phyloP scores from a whole-genome alignment of 2,113 vertebrate genomes.

The Epinephelus cyanopodus region DNA sequence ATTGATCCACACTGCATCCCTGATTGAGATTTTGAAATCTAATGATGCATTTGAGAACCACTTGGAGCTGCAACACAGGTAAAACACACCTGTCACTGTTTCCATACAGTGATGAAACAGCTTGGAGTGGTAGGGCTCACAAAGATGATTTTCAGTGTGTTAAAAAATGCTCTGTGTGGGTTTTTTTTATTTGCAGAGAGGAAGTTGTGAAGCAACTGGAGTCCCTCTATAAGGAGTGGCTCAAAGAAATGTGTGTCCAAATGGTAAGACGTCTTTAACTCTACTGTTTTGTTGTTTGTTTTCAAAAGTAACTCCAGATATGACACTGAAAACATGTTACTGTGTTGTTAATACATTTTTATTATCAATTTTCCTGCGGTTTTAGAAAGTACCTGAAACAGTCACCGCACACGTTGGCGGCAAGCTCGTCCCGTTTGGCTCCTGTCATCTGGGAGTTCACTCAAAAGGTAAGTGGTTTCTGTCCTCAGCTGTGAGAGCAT shows the following conservation, averaged over 20 bases:
- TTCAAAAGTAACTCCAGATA: background rate
- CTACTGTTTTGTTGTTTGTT: background rate
- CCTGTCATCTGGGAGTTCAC: conserved; percentile 92
- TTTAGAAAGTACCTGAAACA: conserved; percentile 90
- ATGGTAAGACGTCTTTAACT: conserved; percentile 83
- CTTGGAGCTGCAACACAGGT: conserved; percentile 92
- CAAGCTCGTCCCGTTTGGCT: conserved; percentile 95
- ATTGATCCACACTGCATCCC: conserved; percentile 87
- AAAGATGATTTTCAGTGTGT: too few species aligned
- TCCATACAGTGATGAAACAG: too few species aligned
- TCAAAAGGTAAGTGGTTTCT: conserved; percentile 88
- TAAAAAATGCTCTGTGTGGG: background rate
- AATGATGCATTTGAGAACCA: conserved; percentile 92
- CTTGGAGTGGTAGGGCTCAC: too few species aligned
- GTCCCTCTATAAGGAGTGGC: conserved; percentile 83
- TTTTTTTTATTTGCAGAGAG: conserved; percentile 83
- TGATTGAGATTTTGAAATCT: conserved; percentile 89
- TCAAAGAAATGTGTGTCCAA: conserved; percentile 90
- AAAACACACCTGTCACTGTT: background rate
- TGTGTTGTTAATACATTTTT: background rate
- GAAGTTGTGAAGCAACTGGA: conserved; percentile 87
- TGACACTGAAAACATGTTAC: background rate
- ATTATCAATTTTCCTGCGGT: background rate
- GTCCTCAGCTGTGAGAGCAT: too few species aligned
- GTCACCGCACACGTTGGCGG: conserved; percentile 92